These are phyloP conservation scores for Drosophila percnosoma DNA, from an alignment of 2,888 invertebrate genomes.

Conservation along the genomic window DNA sequence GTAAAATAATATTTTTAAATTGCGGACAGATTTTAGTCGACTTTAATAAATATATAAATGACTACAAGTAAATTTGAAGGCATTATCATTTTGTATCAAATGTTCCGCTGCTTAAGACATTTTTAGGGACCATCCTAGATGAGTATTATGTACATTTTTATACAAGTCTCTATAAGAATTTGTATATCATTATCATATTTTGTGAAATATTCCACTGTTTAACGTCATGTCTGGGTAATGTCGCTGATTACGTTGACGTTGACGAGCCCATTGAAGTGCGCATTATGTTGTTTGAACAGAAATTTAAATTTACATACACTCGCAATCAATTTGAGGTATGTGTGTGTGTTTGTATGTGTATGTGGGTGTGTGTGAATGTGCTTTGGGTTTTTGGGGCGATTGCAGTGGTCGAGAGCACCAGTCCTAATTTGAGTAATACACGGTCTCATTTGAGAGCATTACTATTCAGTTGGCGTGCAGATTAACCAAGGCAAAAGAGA, in stretches of 20 bases:
- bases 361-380: slow-evolving; percentile 3
- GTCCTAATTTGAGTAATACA: slow-evolving; percentile 68
- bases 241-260: slow-evolving; percentile 34
- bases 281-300: slow-evolving; percentile 33
- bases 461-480: slow-evolving; percentile 70
- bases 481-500: neutral
- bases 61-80: neutral
- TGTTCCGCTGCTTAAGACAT: neutral
- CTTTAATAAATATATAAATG: neutral
- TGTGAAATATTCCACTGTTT: slow-evolving; percentile 2
- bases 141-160: neutral
- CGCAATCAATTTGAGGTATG: slow-evolving; percentile 10
- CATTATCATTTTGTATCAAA: neutral
- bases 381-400: slow-evolving; percentile 19
- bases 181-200: neutral
- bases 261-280: slow-evolving; percentile 29
- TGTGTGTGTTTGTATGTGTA: neutral
- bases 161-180: neutral
- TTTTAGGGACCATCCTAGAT: neutral
- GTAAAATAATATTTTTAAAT: neutral
- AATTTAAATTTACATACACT: slow-evolving; percentile 50
- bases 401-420: slow-evolving; percentile 26
- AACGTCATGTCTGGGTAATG: neutral
- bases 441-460: slow-evolving; percentile 67
- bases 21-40: neutral